phyloP scores from a whole-genome alignment of 1,140 invertebrate species.

The Druon quercuslanigerum region DNA sequence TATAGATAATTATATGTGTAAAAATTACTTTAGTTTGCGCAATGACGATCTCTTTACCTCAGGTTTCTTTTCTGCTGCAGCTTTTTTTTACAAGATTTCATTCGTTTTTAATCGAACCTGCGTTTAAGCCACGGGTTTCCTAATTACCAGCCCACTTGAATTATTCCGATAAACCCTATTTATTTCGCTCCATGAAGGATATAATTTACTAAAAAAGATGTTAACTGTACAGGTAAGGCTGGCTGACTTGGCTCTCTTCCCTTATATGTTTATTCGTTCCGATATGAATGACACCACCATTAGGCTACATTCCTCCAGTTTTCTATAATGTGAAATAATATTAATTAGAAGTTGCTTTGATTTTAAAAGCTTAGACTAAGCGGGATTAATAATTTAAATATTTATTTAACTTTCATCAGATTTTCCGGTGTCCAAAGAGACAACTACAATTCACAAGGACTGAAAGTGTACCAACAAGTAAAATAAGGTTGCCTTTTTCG shows the following conservation, averaged over 20 bases:
- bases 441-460: too few relatives aligned
- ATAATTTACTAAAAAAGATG: slow-evolving; percentile 51
- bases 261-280: slow-evolving; percentile 35
- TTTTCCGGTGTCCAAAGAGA: too few relatives aligned
- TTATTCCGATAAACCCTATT: slow-evolving; percentile 28
- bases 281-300: slow-evolving; percentile 22
- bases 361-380: too few relatives aligned
- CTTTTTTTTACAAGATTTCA: slow-evolving; percentile 37
- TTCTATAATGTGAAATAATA: neutral
- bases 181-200: slow-evolving; percentile 36
- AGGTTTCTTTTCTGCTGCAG: neutral
- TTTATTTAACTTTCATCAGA: too few relatives aligned
- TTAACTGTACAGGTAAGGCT: slow-evolving; percentile 53
- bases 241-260: slow-evolving; percentile 31
- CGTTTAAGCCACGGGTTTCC: slow-evolving; percentile 10
- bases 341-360: too few relatives aligned
- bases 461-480: too few relatives aligned
- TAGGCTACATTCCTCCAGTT: slow-evolving; percentile 35
- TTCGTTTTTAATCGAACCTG: slow-evolving; percentile 35
- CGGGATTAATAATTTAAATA: too few relatives aligned
- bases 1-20: slow-evolving; percentile 1
- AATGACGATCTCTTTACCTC: neutral
- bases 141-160: neutral
- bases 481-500: too few relatives aligned
- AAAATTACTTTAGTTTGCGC: neutral